Base-by-base conservation (phyloP, 1,140 invertebrate genomes). In the Heliconius hermathena region DNA sequence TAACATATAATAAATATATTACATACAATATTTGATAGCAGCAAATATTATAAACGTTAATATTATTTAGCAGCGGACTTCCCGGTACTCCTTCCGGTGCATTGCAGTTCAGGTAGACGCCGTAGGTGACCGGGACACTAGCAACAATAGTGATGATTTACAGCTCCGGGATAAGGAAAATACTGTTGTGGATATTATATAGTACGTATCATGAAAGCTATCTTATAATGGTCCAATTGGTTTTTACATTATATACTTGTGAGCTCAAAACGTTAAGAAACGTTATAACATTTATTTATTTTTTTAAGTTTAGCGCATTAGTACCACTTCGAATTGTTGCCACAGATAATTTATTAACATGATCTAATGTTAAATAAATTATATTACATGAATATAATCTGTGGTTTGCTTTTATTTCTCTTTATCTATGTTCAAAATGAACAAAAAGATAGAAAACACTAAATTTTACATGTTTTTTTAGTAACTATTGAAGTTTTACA, bases 31-130 rank as follows among this genome's bases (percentile, higher is more conserved):
- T 66, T 26, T 66, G 22, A 16, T 26, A 66, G 5, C 3, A 66
- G 22, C 60, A 66, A 66, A 66, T 66, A 66, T 66, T 66, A 66
- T 66, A 66, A 66, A 66, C 60, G 22, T 66, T 71, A 71, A 71
- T 71, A 71, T 71, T 71, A 71, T 71, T 71, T 66, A 66, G 60
- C 9, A 38, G 29, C 71, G 71, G 71, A 71, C 29, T 16, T 71
- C 29, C 71, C 71, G 71, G 71, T 38, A 71, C 71, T 20, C 36
- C 71, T 71, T 71, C 71, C 71, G 18, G 71, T 71, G 71, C 36
- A 71, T n/a, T 71, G 71, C 71, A 71, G 33, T 71, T 71, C 71
- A 71, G 71, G 71, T 71, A 71, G 29, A 26, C 22, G n/a, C 60
- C 60, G 60, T 66, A 26, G 60, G 60, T 66, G 60, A 66, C 60